Evolutionary conservation across 2,113 vertebrate species (phyloP).

Genomic region (Condylura cristata): DNA sequence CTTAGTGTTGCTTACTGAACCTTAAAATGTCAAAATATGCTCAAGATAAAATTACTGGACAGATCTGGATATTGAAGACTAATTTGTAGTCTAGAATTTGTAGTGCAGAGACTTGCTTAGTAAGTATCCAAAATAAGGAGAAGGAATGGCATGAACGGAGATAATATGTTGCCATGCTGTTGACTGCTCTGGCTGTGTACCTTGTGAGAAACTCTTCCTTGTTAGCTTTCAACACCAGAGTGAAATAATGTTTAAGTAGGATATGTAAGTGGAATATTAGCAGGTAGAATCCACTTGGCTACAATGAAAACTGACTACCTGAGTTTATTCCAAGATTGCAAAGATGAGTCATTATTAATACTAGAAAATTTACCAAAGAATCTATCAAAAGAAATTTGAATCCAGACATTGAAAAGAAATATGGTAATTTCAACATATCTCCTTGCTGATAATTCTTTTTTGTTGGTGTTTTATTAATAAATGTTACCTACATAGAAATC

Average conservation of each 20-base stretch:
- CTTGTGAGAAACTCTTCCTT: slow-evolving; percentile 30
- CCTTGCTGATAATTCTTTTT: neutral
- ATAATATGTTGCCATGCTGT: neutral
- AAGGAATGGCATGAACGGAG: neutral
- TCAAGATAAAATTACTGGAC: neutral
- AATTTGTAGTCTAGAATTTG: neutral
- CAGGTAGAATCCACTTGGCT: neutral
- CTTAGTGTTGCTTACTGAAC: neutral
- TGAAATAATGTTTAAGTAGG: slow-evolving; percentile 6
- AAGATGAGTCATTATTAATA: neutral
- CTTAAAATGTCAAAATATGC: neutral
- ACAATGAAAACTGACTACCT: slow-evolving; percentile 16
- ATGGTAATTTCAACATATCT: neutral
- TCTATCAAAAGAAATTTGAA: neutral
- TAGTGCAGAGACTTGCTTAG: neutral
- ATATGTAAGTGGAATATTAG: slow-evolving; percentile 22
- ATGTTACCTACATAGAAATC: neutral
- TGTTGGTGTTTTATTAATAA: neutral
- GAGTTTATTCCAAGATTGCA: slow-evolving; percentile 6
- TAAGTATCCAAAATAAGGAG: neutral
- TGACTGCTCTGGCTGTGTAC: neutral
- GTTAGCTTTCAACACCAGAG: neutral
- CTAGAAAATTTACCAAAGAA: neutral
- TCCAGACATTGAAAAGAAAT: neutral
- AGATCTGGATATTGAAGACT: neutral